Evolutionary conservation across 2,888 invertebrate genomes (phyloP), one percentile per base, ranked within the genome.

Genomic region (Meghimatium bilineatum): DNA sequence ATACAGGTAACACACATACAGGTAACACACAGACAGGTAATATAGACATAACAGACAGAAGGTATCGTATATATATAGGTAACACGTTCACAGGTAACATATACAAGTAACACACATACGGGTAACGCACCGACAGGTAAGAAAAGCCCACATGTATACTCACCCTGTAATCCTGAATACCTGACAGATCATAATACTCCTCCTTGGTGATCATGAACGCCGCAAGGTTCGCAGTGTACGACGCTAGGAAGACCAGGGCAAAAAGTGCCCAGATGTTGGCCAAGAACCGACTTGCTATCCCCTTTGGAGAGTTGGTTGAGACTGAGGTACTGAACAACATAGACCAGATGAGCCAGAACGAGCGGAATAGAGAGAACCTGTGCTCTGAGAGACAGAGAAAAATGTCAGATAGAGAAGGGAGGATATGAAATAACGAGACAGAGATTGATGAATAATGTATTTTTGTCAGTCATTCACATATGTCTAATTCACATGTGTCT

Each of bases 181-280:
- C 98, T 89, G 96, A 95, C 88, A 99, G 96, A 93, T 98, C 97
- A 94, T 97, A 97, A 94, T 96, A 98, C 93, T 98, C 98, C 93
- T 98, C 98, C 87, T 98, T 95, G 78, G 99, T 99, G 93, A 99
- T 99, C 99, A 99, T 99, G 95, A 99, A 99, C 86, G 99, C 99
- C 85, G 99, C 99, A 93, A 99, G 95, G 95, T 99, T 99, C 94
- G 99, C 99, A 94, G 99, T 99, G 95, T 99, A 99, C 92, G 99
- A 99, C 93, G 99, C 99, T 90, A 99, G 96, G 94, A 99, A 99
- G 87, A 99, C 99, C 78, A 99, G 97, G 82, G 99, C 99, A 94
- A 99, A 99, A 82, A 93, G 88, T 3, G 93, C 93, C 94, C 94
- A 94, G 60, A 94, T 91, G 87, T 93, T 93, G 74, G 92, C 92